Conservation (phyloP, 2,888 invertebrate species). For the Patella depressa region DNA sequence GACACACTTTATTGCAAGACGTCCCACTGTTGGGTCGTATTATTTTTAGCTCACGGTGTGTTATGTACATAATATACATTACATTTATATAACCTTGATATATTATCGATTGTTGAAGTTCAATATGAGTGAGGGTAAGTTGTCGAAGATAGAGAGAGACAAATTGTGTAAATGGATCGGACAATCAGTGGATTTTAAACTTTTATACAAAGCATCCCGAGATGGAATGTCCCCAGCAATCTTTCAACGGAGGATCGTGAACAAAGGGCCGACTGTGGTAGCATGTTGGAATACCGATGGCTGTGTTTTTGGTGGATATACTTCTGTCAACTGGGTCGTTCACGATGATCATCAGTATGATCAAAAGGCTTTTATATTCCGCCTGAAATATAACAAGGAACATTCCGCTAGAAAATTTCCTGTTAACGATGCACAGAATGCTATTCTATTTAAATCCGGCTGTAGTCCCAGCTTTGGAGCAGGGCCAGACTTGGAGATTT, state of each 20-base stretch:
- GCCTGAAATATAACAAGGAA: slow-evolving; percentile 31
- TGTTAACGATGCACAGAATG: slow-evolving; percentile 14
- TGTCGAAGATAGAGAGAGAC: too few relatives aligned
- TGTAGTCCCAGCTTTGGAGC: too few relatives aligned
- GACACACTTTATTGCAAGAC: too few relatives aligned
- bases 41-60: too few relatives aligned
- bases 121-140: too few relatives aligned
- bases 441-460: slow-evolving; percentile 2
- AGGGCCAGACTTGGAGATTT: too few relatives aligned
- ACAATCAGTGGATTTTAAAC: too few relatives aligned
- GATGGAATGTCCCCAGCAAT: slow-evolving; percentile 38
- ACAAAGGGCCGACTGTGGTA: slow-evolving; percentile 43
- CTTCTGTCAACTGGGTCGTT: slow-evolving; percentile 36
- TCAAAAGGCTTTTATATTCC: slow-evolving; percentile 40
- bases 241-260: slow-evolving; percentile 44
- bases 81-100: too few relatives aligned
- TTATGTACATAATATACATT: too few relatives aligned
- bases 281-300: slow-evolving; percentile 40
- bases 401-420: slow-evolving; percentile 30
- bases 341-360: slow-evolving; percentile 23
- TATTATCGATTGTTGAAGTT: too few relatives aligned
- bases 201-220: slow-evolving; percentile 33
- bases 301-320: slow-evolving; percentile 43
- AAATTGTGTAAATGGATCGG: too few relatives aligned
- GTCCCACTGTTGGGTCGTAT: too few relatives aligned